These are phyloP conservation scores for Acrocephalus scirpaceus DNA, from an alignment of 2,797 vertebrate species.

Conservation along the genomic window DNA sequence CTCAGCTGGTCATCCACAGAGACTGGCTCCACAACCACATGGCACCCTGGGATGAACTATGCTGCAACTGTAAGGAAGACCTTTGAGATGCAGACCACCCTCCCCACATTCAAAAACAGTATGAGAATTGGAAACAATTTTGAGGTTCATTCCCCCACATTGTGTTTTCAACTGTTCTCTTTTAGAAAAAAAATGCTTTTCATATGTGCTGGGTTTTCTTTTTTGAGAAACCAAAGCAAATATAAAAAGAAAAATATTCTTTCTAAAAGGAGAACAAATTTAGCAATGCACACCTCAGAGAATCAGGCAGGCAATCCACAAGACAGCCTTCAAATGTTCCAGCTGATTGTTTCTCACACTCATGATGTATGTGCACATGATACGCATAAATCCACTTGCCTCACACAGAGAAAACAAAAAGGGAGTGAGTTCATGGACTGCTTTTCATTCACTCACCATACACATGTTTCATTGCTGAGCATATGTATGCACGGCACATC, in stretches of 20 bases:
- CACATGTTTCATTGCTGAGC: background rate
- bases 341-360: slow-evolving; percentile 12
- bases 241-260: background rate
- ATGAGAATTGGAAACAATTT: background rate
- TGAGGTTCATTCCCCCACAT: rapidly evolving
- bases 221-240: background rate
- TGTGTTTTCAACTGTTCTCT: background rate
- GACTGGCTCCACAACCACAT: rapidly evolving
- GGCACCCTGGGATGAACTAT: background rate
- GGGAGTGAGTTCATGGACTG: background rate
- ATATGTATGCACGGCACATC: background rate
- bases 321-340: slow-evolving; percentile 11
- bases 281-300: background rate
- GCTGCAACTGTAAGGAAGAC: background rate
- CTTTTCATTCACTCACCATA: slow-evolving; percentile 34
- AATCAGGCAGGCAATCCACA: background rate
- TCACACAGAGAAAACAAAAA: background rate
- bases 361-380: background rate
- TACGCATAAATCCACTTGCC: background rate
- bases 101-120: background rate
- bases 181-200: background rate
- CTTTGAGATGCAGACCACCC: background rate
- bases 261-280: background rate
- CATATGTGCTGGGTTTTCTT: background rate
- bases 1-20: background rate